Base-by-base conservation (phyloP, 2,888 invertebrate genomes). In the Tethea ocularis region DNA sequence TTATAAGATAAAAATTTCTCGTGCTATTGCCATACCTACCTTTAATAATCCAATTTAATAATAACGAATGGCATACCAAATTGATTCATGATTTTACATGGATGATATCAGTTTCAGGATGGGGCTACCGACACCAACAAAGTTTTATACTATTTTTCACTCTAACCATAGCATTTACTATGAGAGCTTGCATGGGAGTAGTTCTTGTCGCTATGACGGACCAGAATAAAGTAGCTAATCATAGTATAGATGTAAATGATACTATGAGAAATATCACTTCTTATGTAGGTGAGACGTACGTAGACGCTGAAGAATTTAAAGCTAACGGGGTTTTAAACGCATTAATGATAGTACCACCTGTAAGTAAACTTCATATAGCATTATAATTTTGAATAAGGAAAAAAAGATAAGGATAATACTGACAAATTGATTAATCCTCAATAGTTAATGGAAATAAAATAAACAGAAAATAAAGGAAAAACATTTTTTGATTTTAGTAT, bases 151-250 rank as follows among this genome's bases (percentile, higher is more conserved):
- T 95, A 54, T 94, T 95, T 69, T 75, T 93, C 15, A 90, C 94
- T 1, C 83, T 95, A 20, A 87, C 94, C 0, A 90, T 94, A 51
- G 95, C 94, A 2, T 96, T 95, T 80, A 94, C 94, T 11, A 93
- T 95, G 85, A 85, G 96, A 61, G 91, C 95, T 0, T 95, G 94
- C 64, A 92, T 96, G 80, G 95, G 95, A 0, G 95, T 96, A 0
- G 94, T 95, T 0, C 83, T 96, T 23, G 95, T 96, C 0, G 95
- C 95, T 0, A 96, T 96, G 95, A 84, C 83, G 0, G 67, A 75
- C 17, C 67, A 64, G 22, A 64, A 71, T 1, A 51, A 26, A 38
- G 60, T 46, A 20, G 11, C 24, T 33, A 52, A 24, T 54, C 29
- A 33, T 7, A 55, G 17, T 51, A n/a, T 11, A 53, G 20, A 26